phyloP scores from a whole-genome alignment of 2,113 vertebrate species.

The Pseudorectes ferrugineus region DNA sequence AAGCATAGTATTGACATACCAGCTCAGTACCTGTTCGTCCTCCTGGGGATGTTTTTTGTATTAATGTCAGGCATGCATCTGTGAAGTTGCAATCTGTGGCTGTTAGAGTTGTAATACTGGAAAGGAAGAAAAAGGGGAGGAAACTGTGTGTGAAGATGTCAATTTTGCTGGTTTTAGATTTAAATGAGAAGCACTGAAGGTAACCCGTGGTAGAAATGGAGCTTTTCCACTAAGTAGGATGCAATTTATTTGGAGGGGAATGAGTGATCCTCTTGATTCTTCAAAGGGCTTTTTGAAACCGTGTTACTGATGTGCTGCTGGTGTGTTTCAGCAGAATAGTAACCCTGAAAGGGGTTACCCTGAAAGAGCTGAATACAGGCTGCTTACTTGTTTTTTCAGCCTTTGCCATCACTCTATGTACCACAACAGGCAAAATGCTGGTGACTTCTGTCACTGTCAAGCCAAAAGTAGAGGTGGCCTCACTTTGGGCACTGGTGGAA shows the following conservation, averaged over 20 bases:
- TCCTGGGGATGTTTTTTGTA: not conserved
- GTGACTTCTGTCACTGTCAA: not conserved
- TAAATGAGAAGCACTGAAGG: not conserved
- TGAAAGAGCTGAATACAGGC: not conserved
- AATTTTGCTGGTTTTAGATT: not conserved
- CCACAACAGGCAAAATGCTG: not conserved
- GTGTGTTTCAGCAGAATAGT: not conserved
- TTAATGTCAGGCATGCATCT: not conserved
- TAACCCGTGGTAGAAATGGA: not conserved
- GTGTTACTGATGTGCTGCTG: not conserved
- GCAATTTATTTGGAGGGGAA: not conserved
- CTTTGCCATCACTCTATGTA: not conserved
- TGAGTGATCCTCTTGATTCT: not conserved
- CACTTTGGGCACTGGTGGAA: accelerated
- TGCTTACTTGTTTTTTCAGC: not conserved
- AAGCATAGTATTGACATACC: not conserved
- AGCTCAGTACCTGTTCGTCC: not conserved
- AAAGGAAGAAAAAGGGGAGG: not conserved
- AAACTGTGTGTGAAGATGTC: not conserved
- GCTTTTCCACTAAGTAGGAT: not conserved
- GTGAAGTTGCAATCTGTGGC: not conserved
- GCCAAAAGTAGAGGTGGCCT: not conserved
- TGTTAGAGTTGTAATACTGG: not conserved
- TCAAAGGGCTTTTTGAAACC: not conserved
- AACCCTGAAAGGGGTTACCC: too few species aligned